phyloP scores from a whole-genome alignment of 2,888 invertebrate species.

The Amphimallon solstitiale region DNA sequence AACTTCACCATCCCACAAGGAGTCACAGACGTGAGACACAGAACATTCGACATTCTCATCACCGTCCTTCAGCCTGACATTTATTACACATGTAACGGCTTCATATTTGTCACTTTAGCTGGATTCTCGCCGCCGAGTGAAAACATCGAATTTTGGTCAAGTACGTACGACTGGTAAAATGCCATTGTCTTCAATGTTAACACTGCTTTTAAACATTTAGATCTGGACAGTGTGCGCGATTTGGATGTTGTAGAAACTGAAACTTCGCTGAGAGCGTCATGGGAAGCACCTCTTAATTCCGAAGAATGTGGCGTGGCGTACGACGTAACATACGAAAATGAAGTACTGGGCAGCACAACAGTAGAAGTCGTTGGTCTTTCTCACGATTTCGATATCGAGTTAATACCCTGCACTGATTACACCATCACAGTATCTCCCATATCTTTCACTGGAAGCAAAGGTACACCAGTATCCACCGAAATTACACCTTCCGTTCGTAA shows the following conservation, averaged over 20 bases:
- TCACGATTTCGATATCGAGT: constrained; percentile 15
- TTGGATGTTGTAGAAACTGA: constrained; percentile 7
- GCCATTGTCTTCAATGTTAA: no score
- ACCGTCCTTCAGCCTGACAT: constrained; percentile 26
- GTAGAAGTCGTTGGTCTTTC: constrained; percentile 2
- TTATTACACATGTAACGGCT: constrained; percentile 36
- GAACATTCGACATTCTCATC: constrained; percentile 32
- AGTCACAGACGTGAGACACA: constrained; percentile 19
- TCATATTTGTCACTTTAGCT: constrained; percentile 32
- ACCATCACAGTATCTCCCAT: constrained; percentile 34
- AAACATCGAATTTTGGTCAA: constrained; percentile 32
- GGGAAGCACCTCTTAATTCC: constrained; percentile 35
- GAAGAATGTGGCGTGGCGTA: constrained; percentile 36
- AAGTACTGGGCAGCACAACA: constrained; percentile 12
- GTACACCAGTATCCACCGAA: not conserved
- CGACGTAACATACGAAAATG: constrained; percentile 33
- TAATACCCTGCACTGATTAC: constrained; percentile 32
- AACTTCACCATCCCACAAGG: constrained; percentile 32
- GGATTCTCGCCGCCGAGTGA: constrained; percentile 35
- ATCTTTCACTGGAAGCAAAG: constrained; percentile 25
- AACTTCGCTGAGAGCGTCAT: constrained; percentile 14
- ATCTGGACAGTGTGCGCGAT: constrained; percentile 31
- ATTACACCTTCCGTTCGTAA: constrained; percentile 18
- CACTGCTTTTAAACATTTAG: no score
- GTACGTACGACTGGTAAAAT: constrained; percentile 30